These are phyloP conservation scores for Oceanodroma tethys DNA, from an alignment of 2,113 vertebrate species.

Conservation along the genomic window DNA sequence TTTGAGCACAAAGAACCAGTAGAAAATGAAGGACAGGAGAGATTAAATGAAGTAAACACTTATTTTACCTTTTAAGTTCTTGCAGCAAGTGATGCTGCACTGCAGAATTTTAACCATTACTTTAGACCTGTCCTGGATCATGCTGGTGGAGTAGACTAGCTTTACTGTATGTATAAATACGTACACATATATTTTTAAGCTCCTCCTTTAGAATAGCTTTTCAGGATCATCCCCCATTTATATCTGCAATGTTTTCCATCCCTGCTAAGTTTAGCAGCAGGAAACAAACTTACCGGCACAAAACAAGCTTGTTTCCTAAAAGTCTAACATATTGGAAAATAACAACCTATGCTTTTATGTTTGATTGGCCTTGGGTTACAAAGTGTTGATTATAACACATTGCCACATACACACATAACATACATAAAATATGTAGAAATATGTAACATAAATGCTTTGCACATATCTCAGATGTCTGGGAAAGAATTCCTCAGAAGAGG, in stretches of 20 bases:
- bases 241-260: neutral
- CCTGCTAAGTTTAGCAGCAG: neutral
- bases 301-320: neutral
- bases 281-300: neutral
- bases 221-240: neutral
- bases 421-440: neutral
- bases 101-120: neutral
- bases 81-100: neutral
- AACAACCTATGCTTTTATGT: neutral
- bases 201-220: slow-evolving; percentile 19
- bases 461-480: neutral
- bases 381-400: neutral
- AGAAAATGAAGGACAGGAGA: neutral
- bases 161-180: neutral
- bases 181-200: neutral
- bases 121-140: neutral
- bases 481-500: neutral
- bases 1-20: neutral
- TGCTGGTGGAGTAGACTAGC: neutral
- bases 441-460: neutral
- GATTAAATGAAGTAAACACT: neutral
- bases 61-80: neutral
- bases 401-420: neutral
- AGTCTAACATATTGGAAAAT: neutral
- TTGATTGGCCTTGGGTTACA: neutral